These are phyloP conservation scores for Pandemis cinnamomeana DNA, from an alignment of 2,888 invertebrate genomes.

Conservation along the genomic window DNA sequence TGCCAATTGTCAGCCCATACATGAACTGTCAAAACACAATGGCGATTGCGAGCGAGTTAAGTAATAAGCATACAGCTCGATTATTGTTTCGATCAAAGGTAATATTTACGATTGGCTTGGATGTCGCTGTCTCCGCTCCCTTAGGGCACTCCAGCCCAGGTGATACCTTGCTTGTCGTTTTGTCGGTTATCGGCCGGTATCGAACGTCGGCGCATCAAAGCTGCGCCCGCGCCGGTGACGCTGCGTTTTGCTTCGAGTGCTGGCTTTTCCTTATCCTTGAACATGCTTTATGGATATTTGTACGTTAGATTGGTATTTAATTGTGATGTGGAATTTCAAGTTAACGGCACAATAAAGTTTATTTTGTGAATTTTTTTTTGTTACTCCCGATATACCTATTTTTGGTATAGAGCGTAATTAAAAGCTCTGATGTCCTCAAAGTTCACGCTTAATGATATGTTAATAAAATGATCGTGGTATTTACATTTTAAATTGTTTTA, in stretches of 20 bases:
- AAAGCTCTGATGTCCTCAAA: too few species aligned
- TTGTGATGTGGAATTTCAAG: neutral
- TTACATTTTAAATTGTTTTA: too few species aligned
- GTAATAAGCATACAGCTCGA: too few species aligned
- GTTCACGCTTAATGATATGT: too few species aligned
- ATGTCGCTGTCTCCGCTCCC: conserved; percentile 52
- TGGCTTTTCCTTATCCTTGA: conserved; percentile 66
- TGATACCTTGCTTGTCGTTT: conserved; percentile 69
- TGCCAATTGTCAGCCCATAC: too few species aligned
- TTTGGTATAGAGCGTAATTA: too few species aligned
- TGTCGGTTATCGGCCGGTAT: conserved; percentile 79
- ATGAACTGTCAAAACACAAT: too few species aligned
- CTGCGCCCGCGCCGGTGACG: conserved; percentile 79
- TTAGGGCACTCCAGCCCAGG: conserved; percentile 47
- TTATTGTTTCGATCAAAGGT: too few species aligned
- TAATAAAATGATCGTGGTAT: too few species aligned
- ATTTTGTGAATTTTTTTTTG: too few species aligned
- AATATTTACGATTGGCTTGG: neutral
- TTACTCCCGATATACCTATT: too few species aligned
- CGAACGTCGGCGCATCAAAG: conserved; percentile 83
- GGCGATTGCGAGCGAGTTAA: too few species aligned
- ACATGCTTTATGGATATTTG: conserved; percentile 4
- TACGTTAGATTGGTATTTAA: conserved; percentile 3
- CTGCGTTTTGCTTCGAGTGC: conserved; percentile 65
- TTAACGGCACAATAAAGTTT: neutral